These are phyloP conservation scores for Paedocypris sp. DNA, from an alignment of 2,113 vertebrate genomes.

Conservation along the genomic window DNA sequence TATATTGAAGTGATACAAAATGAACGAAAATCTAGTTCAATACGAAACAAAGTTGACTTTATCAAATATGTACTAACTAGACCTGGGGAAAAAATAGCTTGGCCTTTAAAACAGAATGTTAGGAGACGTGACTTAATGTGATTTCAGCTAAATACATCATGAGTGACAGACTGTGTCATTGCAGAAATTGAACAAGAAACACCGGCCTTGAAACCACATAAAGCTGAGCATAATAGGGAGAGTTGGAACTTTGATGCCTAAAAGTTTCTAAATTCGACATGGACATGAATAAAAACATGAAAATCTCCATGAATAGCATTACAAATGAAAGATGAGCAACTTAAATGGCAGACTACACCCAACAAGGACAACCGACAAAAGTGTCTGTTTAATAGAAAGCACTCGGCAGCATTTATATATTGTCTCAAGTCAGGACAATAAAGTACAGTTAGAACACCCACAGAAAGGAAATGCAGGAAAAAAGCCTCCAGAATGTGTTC, in stretches of 20 bases:
- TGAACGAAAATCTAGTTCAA: too few relatives aligned
- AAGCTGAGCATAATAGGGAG: not conserved
- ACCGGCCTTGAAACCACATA: not conserved
- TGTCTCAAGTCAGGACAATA: too few relatives aligned
- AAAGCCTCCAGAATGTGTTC: too few relatives aligned
- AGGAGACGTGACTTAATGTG: not conserved
- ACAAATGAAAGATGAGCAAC: not conserved
- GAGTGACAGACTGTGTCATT: not conserved
- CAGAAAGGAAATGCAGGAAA: too few relatives aligned
- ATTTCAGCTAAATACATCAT: not conserved
- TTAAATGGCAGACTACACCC: not conserved
- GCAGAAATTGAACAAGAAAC: not conserved
- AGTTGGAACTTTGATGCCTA: not conserved
- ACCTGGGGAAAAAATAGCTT: too few relatives aligned
- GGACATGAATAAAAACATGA: constrained; percentile 8
- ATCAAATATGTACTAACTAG: too few relatives aligned
- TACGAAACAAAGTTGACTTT: too few relatives aligned
- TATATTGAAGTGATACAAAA: too few relatives aligned
- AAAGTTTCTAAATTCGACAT: not conserved
- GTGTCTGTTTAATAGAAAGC: not conserved
- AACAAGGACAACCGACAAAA: not conserved
- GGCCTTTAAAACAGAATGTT: not conserved
- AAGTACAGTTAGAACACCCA: too few relatives aligned
- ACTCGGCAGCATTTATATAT: too few relatives aligned
- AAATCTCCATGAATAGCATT: not conserved